Conservation (phyloP, 2,797 vertebrate species). For the Spondyliosoma cantharus region DNA sequence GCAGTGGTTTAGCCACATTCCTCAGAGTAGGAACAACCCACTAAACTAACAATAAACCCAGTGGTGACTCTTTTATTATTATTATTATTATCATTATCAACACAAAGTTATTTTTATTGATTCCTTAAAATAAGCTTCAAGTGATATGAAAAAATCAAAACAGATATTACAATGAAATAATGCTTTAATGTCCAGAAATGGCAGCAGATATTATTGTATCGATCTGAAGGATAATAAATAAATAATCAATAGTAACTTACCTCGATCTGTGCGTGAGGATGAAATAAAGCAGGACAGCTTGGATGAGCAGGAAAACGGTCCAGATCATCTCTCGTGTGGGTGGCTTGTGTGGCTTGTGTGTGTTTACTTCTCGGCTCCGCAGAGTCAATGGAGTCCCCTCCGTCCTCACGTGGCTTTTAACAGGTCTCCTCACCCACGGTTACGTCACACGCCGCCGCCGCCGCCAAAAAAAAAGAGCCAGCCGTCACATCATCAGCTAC, state of each 20-base stretch:
- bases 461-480: too few species aligned
- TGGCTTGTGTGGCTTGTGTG: not conserved
- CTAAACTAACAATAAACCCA: not conserved
- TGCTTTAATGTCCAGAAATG: too few species aligned
- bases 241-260: constrained; percentile 52
- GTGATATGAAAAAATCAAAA: not conserved
- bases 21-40: not conserved
- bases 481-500: fast-evolving
- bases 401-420: not conserved
- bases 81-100: not conserved
- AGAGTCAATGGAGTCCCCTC: not conserved
- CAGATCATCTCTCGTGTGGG: constrained; percentile 74
- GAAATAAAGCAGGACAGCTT: constrained; percentile 70
- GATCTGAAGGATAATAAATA: fast-evolving
- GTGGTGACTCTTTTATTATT: not conserved
- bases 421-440: not conserved
- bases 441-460: constrained; percentile 20
- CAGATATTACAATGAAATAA: not conserved
- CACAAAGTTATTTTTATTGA: not conserved
- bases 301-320: constrained; percentile 71
- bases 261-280: constrained; percentile 76
- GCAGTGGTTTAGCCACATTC: constrained; percentile 52
- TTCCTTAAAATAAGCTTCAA: not conserved
- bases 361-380: not conserved
- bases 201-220: too few species aligned